These are phyloP conservation scores for Neolamprologus sp. DNA, from an alignment of 2,113 vertebrate species.

Conservation along the genomic window DNA sequence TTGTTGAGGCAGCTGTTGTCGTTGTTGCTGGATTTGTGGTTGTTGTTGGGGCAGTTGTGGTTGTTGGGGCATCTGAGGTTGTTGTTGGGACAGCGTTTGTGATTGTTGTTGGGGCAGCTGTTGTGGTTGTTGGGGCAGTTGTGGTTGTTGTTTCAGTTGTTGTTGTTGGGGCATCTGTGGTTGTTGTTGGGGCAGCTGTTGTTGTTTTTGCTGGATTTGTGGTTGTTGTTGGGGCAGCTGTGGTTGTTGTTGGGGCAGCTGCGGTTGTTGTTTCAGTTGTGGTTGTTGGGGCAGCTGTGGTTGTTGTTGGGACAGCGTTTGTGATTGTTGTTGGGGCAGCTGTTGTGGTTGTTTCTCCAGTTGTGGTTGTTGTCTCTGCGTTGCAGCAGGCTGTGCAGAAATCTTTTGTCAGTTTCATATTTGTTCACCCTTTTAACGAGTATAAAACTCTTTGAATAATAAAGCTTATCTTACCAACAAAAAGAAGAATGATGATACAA, in stretches of 20 bases:
- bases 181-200: accelerated
- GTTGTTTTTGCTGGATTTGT: accelerated
- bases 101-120: accelerated
- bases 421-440: background rate
- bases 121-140: accelerated
- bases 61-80: accelerated
- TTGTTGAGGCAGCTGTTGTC: accelerated
- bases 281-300: accelerated
- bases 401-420: background rate
- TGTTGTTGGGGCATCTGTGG: accelerated
- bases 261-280: no score
- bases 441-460: background rate
- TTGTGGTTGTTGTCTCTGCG: accelerated
- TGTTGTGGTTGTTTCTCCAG: accelerated
- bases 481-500: background rate
- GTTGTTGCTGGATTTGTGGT: no score
- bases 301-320: accelerated
- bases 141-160: accelerated
- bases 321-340: accelerated
- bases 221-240: accelerated
- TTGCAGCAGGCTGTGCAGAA: background rate
- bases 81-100: accelerated
- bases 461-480: background rate
- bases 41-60: accelerated
- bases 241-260: accelerated